phyloP scores from a whole-genome alignment of 2,888 invertebrate genomes.

The Notodonta dromedarius region DNA sequence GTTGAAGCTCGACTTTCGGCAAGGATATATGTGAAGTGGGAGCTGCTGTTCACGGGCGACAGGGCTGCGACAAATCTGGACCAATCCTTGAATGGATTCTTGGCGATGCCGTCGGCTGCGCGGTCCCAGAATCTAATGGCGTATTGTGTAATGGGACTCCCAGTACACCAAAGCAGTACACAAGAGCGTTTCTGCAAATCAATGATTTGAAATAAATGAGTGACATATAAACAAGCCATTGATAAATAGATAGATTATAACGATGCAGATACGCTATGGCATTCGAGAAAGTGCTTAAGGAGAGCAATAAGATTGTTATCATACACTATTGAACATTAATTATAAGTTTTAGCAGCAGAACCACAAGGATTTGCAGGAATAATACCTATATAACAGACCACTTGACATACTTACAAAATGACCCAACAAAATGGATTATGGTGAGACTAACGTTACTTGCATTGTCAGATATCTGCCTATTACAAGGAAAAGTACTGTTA shows the following conservation, averaged over 20 bases:
- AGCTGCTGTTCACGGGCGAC: conserved; percentile 26
- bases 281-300: not conserved
- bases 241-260: no score
- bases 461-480: not conserved
- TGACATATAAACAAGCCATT: no score
- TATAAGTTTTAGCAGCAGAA: not conserved
- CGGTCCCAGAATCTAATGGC: no score
- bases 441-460: conserved; percentile 5
- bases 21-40: conserved; percentile 52
- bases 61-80: conserved; percentile 2
- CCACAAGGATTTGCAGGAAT: not conserved
- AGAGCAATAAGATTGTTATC: not conserved
- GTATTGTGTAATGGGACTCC: no score
- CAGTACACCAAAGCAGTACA: no score
- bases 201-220: no score
- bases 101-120: no score
- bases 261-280: no score
- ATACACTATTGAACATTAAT: not conserved
- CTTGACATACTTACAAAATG: not conserved
- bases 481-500: conserved; percentile 1
- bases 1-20: conserved; percentile 47
- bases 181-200: no score
- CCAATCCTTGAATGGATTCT: not conserved
- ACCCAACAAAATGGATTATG: not conserved
- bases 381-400: not conserved